Conservation (phyloP, 2,113 vertebrate genomes). For the Aythya baeri region DNA sequence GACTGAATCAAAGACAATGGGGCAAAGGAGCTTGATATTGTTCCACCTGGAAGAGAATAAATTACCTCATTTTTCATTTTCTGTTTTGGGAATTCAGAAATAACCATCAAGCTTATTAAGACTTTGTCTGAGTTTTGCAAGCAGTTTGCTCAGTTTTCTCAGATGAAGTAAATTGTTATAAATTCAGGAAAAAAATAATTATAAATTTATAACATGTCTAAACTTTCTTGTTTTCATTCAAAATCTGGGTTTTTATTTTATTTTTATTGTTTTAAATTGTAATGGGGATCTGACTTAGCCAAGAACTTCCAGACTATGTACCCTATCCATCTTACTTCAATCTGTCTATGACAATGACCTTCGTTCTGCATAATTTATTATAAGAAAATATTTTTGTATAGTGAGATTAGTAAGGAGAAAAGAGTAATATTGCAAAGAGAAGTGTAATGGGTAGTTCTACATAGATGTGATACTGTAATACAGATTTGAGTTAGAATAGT, state of each 20-base stretch:
- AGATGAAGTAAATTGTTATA: slow-evolving; percentile 6
- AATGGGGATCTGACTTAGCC: neutral
- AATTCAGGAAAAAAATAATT: slow-evolving; percentile 48
- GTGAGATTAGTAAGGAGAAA: neutral
- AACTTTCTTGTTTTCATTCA: slow-evolving; percentile 12
- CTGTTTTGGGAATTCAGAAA: slow-evolving; percentile 10
- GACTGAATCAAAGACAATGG: neutral
- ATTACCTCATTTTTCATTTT: neutral
- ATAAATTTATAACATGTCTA: neutral
- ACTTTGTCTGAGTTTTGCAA: neutral
- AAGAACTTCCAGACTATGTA: slow-evolving; percentile 29
- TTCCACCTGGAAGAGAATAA: neutral
- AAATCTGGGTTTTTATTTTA: neutral
- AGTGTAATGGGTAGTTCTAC: neutral
- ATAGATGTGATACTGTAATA: neutral
- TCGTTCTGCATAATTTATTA: neutral
- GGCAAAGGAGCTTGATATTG: neutral
- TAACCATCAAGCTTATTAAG: neutral
- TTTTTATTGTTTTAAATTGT: neutral
- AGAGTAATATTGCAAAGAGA: neutral
- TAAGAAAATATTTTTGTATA: slow-evolving; percentile 13
- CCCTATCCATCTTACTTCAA: neutral
- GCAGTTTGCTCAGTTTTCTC: neutral
- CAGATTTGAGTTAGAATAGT: neutral
- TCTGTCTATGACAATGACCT: neutral